phyloP scores from a whole-genome alignment of 2,797 vertebrate genomes.

The Catharus ustulatus region DNA sequence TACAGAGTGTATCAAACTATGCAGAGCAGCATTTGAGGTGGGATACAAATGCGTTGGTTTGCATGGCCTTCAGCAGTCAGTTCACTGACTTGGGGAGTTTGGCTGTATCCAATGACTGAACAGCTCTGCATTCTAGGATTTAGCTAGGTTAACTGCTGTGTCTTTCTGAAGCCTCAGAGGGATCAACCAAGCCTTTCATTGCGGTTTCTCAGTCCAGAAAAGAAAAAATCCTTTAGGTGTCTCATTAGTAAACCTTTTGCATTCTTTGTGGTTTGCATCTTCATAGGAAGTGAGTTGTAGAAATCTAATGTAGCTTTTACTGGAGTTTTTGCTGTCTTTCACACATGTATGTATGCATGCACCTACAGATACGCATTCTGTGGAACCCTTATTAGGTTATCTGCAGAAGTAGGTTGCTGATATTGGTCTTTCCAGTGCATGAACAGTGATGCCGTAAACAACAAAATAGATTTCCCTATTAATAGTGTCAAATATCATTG shows the following conservation, averaged over 20 bases:
- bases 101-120: neutral
- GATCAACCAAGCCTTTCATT: neutral
- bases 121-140: neutral
- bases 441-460: neutral
- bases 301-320: neutral
- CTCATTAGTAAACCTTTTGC: neutral
- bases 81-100: neutral
- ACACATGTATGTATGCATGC: fast-evolving
- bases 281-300: neutral
- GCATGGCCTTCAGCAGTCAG: neutral
- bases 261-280: neutral
- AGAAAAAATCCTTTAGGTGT: neutral
- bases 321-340: neutral
- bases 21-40: neutral
- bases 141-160: neutral
- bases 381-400: neutral
- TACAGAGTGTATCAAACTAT: neutral
- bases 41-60: neutral
- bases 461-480: slow-evolving; percentile 5
- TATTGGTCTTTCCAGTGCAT: neutral
- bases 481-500: neutral
- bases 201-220: neutral
- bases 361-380: neutral
- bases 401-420: neutral
- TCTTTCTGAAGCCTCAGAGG: neutral